Evolutionary conservation across 2,888 invertebrate genomes (phyloP), one percentile per base, ranked within the genome.

Genomic region (Pollenia angustigena): DNA sequence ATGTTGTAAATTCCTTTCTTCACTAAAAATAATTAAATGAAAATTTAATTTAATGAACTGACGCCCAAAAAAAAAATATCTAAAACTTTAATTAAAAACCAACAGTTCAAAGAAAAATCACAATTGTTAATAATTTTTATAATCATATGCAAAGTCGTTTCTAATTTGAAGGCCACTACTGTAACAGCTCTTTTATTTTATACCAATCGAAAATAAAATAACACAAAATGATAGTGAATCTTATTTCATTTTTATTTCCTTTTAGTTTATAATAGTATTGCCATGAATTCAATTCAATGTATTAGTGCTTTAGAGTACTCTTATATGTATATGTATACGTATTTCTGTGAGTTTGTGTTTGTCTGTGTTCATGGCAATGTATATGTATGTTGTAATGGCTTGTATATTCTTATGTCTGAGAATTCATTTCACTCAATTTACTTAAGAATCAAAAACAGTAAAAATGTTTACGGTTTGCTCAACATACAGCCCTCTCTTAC

Each of bases 361-460:
- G 32, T 9, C 32, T 50, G n/a, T 50, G 50, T 32, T 11, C n/a
- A 64, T n/a, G n/a, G 66, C 50, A 18, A 18, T 18, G 18, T 18
- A 18, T 18, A 18, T 18, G 18, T 71, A 42, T 69, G 11, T 46
- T 40, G 16, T 16, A 16, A 12, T 44, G 42, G 56, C 64, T 16
- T 12, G 71, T 84, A 58, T 52, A 4, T 58, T 76, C 80, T 64
- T 80, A 80, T 83, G 83, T 76, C 83, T 83, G 76, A 81, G 66
- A 72, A 87, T 74, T 87, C 66, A 87, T 87, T 87, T 80, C 86
- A 83, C 83, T 83, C 83, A 83, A 87, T 83, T 87, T 83, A 76
- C 83, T 87, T 81, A 87, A 72, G 78, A 83, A 66, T 83, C 76
- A 83, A 80, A 83, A 86, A 74, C 75, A 52, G 72, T 64, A 69